These are phyloP conservation scores for Rhodinocichla rosea DNA, from an alignment of 2,113 vertebrate genomes.

Conservation along the genomic window DNA sequence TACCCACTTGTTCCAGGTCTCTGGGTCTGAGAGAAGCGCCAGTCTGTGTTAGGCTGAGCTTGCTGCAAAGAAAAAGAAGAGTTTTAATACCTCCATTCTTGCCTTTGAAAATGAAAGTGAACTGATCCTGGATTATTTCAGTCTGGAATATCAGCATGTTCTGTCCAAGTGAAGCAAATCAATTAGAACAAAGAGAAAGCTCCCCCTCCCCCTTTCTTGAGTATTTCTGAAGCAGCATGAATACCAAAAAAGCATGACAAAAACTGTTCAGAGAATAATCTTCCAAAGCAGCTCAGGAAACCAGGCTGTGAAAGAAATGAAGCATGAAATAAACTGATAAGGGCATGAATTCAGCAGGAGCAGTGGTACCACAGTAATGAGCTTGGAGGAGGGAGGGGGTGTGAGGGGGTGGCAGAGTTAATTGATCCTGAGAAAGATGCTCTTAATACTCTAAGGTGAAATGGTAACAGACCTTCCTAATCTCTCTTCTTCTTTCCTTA, in stretches of 20 bases:
- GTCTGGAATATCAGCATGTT: neutral
- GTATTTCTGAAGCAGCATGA: slow-evolving; percentile 15
- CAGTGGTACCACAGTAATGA: slow-evolving; percentile 11
- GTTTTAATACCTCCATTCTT: slow-evolving; percentile 52
- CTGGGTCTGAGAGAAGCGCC: slow-evolving; percentile 97
- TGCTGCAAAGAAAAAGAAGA: slow-evolving; percentile 85
- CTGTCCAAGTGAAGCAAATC: slow-evolving; percentile 36
- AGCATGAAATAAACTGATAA: slow-evolving; percentile 67
- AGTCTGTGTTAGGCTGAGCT: slow-evolving; percentile 94
- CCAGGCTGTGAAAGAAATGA: slow-evolving; percentile 61
- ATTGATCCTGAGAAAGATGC: slow-evolving; percentile 14
- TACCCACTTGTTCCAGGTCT: slow-evolving; percentile 97
- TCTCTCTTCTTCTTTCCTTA: neutral
- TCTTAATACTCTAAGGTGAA: slow-evolving; percentile 19
- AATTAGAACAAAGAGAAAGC: slow-evolving; percentile 39
- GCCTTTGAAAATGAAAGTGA: neutral
- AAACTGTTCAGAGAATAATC: slow-evolving; percentile 26
- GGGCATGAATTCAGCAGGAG: slow-evolving; percentile 36
- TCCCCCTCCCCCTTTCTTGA: neutral
- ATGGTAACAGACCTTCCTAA: slow-evolving; percentile 31
- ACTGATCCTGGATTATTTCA: slow-evolving; percentile 51
- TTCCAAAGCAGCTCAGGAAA: slow-evolving; percentile 50
- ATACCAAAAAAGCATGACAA: slow-evolving; percentile 33
- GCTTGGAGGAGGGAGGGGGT: neutral
- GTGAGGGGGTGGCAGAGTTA: neutral